Evolutionary conservation across 2,113 vertebrate genomes (phyloP).

Genomic region (Neofelis nebulosa): DNA sequence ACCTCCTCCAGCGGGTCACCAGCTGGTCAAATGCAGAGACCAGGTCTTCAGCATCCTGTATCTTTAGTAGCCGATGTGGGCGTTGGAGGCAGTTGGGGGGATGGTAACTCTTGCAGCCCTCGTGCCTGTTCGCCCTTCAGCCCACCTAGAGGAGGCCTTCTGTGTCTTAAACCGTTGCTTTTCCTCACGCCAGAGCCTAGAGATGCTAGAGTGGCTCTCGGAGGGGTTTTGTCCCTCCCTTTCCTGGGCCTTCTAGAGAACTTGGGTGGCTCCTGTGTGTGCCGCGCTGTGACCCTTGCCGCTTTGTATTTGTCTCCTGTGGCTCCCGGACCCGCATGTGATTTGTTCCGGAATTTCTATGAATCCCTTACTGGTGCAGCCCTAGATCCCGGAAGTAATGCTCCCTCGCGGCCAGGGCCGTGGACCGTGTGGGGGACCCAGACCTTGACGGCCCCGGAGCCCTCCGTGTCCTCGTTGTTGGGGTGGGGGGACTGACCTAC

Average conservation of each 20-base stretch:
- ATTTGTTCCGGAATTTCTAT: background rate
- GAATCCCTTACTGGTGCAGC: background rate
- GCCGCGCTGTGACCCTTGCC: background rate
- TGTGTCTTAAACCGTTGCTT: background rate
- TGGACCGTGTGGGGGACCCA: background rate
- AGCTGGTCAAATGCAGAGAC: background rate
- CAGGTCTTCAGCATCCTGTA: rapidly evolving
- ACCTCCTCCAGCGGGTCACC: rapidly evolving
- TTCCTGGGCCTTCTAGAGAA: background rate
- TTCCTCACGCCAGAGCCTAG: background rate
- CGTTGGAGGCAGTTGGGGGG: background rate
- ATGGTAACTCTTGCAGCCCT: background rate
- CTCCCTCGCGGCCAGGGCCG: rapidly evolving
- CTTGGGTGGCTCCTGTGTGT: rapidly evolving
- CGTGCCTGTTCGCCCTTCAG: background rate
- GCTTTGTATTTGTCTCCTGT: background rate
- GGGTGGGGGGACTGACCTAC: background rate
- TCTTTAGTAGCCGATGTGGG: background rate
- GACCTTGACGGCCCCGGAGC: background rate
- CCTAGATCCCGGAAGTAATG: background rate
- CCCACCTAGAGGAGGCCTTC: too few species aligned
- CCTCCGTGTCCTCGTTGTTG: background rate
- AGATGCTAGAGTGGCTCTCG: background rate
- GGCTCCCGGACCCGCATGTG: background rate
- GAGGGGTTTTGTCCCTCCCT: background rate